Evolutionary conservation across 37 sponge, comb jelly and placozoan genomes (phyloP).

Genomic region (Axinella damicornis): DNA sequence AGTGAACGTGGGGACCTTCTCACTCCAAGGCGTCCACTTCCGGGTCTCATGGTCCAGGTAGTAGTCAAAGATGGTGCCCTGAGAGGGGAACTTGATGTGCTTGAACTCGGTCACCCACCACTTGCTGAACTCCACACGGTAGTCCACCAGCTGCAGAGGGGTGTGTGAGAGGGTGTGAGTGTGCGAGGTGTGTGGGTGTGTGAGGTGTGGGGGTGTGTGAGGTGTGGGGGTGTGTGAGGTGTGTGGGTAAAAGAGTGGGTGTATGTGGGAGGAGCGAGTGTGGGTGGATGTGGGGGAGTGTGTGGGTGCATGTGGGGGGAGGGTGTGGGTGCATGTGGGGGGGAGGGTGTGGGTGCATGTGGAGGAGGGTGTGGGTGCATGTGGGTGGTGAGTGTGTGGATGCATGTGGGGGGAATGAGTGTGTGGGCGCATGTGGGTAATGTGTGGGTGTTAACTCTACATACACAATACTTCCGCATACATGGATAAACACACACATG

Average conservation of each 20-base stretch:
- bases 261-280: neutral
- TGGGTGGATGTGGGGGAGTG: neutral
- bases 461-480: no score
- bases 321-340: neutral
- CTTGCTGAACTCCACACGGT: slow-evolving; percentile 97
- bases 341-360: neutral
- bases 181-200: neutral
- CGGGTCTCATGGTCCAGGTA: slow-evolving; percentile 87
- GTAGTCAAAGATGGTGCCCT: slow-evolving; percentile 99
- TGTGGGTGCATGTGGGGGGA: neutral
- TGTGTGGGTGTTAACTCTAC: no score
- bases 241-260: neutral
- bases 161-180: neutral
- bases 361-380: neutral
- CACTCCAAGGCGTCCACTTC: slow-evolving; percentile 94
- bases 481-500: no score
- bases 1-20: slow-evolving; percentile 92
- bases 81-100: slow-evolving; percentile 97
- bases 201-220: neutral
- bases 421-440: no score
- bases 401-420: no score
- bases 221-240: neutral
- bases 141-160: slow-evolving; percentile 87
- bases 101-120: slow-evolving; percentile 99
- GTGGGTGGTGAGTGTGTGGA: neutral